A percentile compares a stretch with the other conserved stretches of the same genome.
phyloP scores from a whole-genome alignment of 2,113 vertebrate genomes.

The Dasyurus viverrinus region DNA sequence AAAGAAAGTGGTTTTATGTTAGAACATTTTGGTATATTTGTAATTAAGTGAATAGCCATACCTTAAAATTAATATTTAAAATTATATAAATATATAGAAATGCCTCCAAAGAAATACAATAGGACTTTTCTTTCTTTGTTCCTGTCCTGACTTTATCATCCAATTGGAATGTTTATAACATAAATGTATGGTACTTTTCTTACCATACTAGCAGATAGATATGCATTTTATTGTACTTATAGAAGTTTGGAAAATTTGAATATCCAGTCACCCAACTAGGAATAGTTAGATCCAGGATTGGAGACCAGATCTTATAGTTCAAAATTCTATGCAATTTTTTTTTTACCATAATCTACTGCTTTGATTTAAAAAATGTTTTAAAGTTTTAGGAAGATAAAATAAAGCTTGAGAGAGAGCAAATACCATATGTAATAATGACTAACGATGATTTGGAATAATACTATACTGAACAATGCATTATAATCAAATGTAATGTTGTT shows the following conservation, averaged over 20 bases:
- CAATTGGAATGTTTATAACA: not conserved
- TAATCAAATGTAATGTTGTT: not conserved
- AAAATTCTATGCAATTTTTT: not conserved
- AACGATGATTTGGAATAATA: not conserved
- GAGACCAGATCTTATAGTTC: not conserved
- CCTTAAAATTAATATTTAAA: not conserved
- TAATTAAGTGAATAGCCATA: not conserved
- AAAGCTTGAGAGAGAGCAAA: not conserved
- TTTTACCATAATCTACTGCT: not conserved
- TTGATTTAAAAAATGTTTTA: not conserved
- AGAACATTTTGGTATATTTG: not conserved
- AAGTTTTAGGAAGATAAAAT: not conserved
- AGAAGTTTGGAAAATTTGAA: not conserved
- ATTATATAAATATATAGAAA: not conserved
- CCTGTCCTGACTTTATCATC: not conserved
- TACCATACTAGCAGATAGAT: not conserved
- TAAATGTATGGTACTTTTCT: not conserved
- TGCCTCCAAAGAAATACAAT: not conserved
- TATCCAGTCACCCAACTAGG: not conserved
- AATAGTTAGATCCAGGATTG: not conserved
- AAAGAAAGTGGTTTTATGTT: not conserved
- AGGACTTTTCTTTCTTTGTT: not conserved
- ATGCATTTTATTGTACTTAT: not conserved
- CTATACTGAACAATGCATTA: not conserved
- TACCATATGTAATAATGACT: not conserved